Base-by-base conservation (phyloP, 2,113 vertebrate species). In the Pagrus major region DNA sequence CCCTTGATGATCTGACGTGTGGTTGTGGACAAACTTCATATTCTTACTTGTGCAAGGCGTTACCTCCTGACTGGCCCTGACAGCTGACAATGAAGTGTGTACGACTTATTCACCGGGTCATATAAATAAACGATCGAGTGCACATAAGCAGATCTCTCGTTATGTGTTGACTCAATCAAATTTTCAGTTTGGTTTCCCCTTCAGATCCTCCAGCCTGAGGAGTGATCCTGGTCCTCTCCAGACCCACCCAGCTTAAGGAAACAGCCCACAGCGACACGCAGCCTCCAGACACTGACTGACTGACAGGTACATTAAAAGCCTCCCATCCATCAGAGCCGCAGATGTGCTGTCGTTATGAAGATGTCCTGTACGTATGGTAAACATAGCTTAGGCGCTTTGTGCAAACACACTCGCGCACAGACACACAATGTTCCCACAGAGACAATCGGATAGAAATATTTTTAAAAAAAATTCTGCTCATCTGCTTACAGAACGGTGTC, bases 141-240 rank as follows among this genome's bases (percentile, higher is more conserved):
- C n/a, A 49, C 68, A 39, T 66, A 59, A 73, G 67, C 65, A 69
- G 71, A 47, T 59, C 75, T 71, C 69, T 75, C 67, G 23, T 72
- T 41, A 60, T 60, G 44, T 77, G 78, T 91, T 90, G 88, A 86
- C 90, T 91, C 90, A 92, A 79, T 91, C 71, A 92, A 91, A 91
- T 92, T 73, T n/a, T 76, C 46, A 79, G 65, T 81, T 86, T 79
- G 80, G 67, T 75, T 88, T 88, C 63, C 67, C 59, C 73, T 68
- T 79, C 71, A 77, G 64, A 80, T 88, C 85, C 84, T 86, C 1
- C 66, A 83, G 82, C 84, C 85, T 68, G 37, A 92, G 86, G 85
- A 76, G 86, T 74, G 87, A 84, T 82, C 84, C 77, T 78, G 80
- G 80, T 81, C 84, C 67, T 78, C 44, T 39, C 23, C 60, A 69